phyloP scores from a whole-genome alignment of 2,113 vertebrate species.

The Lasiurus borealis region DNA sequence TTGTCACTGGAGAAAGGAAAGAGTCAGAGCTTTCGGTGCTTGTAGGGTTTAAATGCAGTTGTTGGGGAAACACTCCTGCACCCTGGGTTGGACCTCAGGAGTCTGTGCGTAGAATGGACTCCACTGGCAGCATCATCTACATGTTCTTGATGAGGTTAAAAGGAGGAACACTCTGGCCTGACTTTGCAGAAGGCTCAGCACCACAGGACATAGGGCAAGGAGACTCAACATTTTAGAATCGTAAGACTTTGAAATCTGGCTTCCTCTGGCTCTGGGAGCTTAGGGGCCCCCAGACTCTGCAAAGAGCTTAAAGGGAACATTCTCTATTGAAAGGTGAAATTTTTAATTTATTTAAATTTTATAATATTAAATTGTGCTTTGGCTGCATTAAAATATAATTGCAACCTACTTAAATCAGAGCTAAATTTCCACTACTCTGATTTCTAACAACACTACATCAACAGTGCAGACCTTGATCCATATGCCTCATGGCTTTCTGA shows the following conservation, averaged over 20 bases:
- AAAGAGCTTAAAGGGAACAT: neutral
- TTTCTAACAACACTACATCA: neutral
- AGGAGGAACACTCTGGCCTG: neutral
- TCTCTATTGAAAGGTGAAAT: neutral
- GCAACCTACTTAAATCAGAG: neutral
- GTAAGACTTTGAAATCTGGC: neutral
- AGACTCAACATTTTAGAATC: neutral
- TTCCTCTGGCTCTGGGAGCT: neutral
- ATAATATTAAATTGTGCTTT: neutral
- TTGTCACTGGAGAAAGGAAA: neutral
- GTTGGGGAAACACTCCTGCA: neutral
- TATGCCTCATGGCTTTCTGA: neutral
- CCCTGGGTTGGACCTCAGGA: neutral
- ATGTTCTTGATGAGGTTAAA: neutral
- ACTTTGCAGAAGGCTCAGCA: neutral
- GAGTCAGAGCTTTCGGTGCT: neutral
- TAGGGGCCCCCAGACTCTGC: neutral
- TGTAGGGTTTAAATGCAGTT: neutral
- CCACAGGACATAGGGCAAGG: neutral
- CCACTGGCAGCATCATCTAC: neutral
- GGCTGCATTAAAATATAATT: neutral
- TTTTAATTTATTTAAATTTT: conserved; percentile 20
- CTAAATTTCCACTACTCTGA: neutral
- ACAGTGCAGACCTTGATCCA: too few species aligned
- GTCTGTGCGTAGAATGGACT: neutral